phyloP scores from a whole-genome alignment of 2,888 invertebrate species.

The Drepana falcataria region DNA sequence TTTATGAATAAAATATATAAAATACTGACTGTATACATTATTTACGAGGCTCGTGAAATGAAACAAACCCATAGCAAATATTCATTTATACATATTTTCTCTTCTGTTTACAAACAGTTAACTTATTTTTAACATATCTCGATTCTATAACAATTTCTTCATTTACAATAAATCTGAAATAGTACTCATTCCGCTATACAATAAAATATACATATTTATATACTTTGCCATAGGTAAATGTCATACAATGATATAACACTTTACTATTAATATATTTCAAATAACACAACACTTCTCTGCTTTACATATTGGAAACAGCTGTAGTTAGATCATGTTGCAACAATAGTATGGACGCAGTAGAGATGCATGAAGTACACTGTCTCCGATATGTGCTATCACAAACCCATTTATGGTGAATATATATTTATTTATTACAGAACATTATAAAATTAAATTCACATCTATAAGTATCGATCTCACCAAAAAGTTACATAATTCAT shows the following conservation, averaged over 20 bases:
- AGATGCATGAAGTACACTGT: slow-evolving; percentile 20
- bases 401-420: slow-evolving; percentile 24
- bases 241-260: slow-evolving; percentile 70
- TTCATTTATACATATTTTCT: slow-evolving; percentile 77
- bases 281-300: slow-evolving; percentile 69
- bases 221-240: slow-evolving; percentile 55
- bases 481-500: slow-evolving; percentile 13
- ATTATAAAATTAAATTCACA: slow-evolving; percentile 2
- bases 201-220: slow-evolving; percentile 72
- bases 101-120: slow-evolving; percentile 78
- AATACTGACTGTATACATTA: not conserved
- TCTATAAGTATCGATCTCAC: slow-evolving; percentile 15
- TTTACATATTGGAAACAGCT: slow-evolving; percentile 47
- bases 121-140: slow-evolving; percentile 75
- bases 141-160: slow-evolving; percentile 69
- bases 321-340: slow-evolving; percentile 12
- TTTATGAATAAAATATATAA: not conserved
- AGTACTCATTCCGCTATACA: slow-evolving; percentile 75
- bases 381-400: slow-evolving; percentile 23
- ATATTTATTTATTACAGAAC: slow-evolving; percentile 3
- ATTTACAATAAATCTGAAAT: slow-evolving; percentile 74
- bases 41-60: slow-evolving; percentile 29
- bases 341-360: slow-evolving; percentile 22
- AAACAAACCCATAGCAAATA: slow-evolving; percentile 70
- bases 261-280: slow-evolving; percentile 59